These are phyloP conservation scores for Saguinus imperator DNA, from an alignment of 2,113 vertebrate species.

Conservation along the genomic window DNA sequence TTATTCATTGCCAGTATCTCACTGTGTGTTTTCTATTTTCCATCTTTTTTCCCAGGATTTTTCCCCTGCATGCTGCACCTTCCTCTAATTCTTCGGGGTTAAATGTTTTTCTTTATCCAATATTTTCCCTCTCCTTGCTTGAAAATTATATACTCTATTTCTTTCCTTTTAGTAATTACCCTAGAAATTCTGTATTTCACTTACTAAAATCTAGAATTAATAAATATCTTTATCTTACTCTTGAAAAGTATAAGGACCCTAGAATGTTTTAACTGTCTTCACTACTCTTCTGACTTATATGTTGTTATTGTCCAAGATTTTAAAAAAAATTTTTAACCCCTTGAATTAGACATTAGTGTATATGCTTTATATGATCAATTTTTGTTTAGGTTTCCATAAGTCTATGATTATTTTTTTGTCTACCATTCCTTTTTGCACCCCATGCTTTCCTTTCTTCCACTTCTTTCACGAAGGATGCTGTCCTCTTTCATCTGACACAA, in stretches of 20 bases:
- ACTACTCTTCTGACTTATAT: neutral
- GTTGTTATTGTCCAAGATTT: neutral
- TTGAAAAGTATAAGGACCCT: neutral
- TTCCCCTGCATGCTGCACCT: neutral
- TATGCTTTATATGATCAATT: neutral
- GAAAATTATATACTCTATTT: conserved; percentile 5
- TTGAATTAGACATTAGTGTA: neutral
- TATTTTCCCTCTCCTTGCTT: neutral
- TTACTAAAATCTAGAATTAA: conserved; percentile 24
- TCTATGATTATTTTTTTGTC: neutral
- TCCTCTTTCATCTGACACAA: neutral
- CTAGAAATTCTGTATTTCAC: conserved; percentile 41
- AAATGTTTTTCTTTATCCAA: neutral
- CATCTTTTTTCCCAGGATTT: neutral
- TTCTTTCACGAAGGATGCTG: neutral
- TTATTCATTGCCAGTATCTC: neutral
- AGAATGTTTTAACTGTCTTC: neutral
- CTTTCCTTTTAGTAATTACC: conserved; percentile 14
- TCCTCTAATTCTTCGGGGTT: neutral
- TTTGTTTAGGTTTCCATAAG: neutral
- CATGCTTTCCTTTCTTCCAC: neutral
- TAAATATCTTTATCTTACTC: neutral
- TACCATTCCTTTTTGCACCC: neutral
- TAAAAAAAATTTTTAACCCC: neutral
- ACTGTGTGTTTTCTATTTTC: neutral